phyloP scores from a whole-genome alignment of 2,888 invertebrate species.

The Psococerastis gibbosa region DNA sequence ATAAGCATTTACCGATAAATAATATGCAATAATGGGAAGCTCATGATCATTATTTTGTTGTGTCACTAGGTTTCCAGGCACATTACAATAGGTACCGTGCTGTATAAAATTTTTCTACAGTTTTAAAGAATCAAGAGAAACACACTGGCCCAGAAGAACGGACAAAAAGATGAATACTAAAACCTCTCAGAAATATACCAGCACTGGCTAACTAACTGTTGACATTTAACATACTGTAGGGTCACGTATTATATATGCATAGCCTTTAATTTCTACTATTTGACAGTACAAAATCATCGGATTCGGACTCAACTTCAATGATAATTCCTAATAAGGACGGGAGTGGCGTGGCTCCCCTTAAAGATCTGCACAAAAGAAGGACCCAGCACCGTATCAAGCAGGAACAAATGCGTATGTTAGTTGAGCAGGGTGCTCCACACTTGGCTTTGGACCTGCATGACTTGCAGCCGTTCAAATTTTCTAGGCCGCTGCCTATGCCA shows the following conservation, averaged over 20 bases:
- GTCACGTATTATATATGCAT: no score
- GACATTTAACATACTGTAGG: conserved; percentile 11
- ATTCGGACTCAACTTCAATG: neutral
- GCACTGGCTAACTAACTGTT: no score
- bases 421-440: conserved; percentile 36
- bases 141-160: no score
- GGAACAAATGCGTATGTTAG: conserved; percentile 31
- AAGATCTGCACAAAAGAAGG: conserved; percentile 13
- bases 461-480: conserved; percentile 28
- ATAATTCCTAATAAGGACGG: neutral
- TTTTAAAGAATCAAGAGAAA: no score
- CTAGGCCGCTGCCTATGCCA: conserved; percentile 23
- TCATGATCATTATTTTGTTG: no score
- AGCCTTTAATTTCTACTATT: neutral
- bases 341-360: neutral
- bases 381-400: conserved; percentile 13
- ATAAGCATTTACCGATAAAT: no score
- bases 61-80: no score
- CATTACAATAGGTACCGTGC: no score
- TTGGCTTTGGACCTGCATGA: conserved; percentile 32
- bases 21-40: no score
- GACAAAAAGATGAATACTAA: no score
- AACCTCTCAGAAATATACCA: no score
- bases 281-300: neutral
- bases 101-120: no score